Conservation (phyloP, 2,888 invertebrate genomes). For the Napeogenes sylphis region DNA sequence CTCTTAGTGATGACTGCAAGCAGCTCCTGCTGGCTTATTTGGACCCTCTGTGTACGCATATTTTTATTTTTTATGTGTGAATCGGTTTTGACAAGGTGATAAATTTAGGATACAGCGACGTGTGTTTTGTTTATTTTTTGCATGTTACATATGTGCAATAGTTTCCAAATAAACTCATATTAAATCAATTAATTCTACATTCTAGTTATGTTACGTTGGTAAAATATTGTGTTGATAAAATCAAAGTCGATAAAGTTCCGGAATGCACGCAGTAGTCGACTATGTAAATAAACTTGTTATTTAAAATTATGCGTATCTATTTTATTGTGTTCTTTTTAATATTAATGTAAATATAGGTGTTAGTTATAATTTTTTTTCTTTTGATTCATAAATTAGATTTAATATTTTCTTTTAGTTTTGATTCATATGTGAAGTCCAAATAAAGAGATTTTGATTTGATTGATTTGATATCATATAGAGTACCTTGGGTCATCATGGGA, state of each 20-base stretch:
- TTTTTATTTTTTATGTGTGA: constrained; percentile 38
- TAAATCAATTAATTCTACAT: too few species aligned
- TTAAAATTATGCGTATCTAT: background rate
- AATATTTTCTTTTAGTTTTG: too few species aligned
- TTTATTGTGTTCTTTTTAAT: background rate
- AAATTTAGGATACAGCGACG: background rate
- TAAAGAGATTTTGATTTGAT: too few species aligned
- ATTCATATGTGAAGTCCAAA: too few species aligned
- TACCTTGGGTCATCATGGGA: background rate
- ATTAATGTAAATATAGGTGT: background rate
- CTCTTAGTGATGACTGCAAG: constrained; percentile 42
- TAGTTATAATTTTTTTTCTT: too few species aligned
- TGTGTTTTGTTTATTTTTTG: constrained; percentile 16
- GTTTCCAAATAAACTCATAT: too few species aligned
- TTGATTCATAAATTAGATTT: too few species aligned
- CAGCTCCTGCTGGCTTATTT: constrained; percentile 52
- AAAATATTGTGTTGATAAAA: background rate
- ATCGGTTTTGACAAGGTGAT: constrained; percentile 8
- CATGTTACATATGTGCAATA: too few species aligned
- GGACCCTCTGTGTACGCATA: constrained; percentile 70
- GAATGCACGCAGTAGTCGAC: background rate
- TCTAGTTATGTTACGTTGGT: background rate
- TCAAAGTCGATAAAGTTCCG: background rate
- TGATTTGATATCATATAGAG: background rate
- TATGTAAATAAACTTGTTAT: constrained; percentile 7